phyloP scores from a whole-genome alignment of 2,113 vertebrate genomes.

The Talpa occidentalis region DNA sequence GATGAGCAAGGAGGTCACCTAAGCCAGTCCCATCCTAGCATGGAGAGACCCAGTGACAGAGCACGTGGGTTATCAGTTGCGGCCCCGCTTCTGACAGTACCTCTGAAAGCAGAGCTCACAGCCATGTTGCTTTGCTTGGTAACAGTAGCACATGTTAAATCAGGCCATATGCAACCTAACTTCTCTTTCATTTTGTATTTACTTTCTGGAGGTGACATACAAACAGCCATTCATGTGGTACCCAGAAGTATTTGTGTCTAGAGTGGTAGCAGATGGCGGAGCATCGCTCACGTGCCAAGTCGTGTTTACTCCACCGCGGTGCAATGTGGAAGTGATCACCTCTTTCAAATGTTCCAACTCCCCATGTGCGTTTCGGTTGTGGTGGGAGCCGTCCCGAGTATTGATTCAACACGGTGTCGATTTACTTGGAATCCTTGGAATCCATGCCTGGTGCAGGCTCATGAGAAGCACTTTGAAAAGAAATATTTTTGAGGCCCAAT shows the following conservation, averaged over 20 bases:
- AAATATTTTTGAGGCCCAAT: slow-evolving; percentile 37
- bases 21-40: background rate
- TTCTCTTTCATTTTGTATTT: slow-evolving; percentile 68
- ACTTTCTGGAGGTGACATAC: slow-evolving; percentile 66
- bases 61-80: no score
- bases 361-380: slow-evolving; percentile 41
- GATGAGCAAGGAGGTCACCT: background rate
- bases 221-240: slow-evolving; percentile 68
- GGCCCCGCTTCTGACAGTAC: background rate
- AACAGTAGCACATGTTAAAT: slow-evolving; percentile 58
- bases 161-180: slow-evolving; percentile 53
- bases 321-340: slow-evolving; percentile 72
- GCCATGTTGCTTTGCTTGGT: background rate
- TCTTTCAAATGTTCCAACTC: slow-evolving; percentile 53
- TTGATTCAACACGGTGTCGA: slow-evolving; percentile 67
- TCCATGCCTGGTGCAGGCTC: slow-evolving; percentile 17
- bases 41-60: background rate
- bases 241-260: slow-evolving; percentile 67
- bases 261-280: slow-evolving; percentile 75
- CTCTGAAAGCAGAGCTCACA: background rate
- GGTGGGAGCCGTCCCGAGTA: slow-evolving; percentile 29
- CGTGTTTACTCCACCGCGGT: slow-evolving; percentile 45
- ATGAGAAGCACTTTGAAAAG: slow-evolving; percentile 60
- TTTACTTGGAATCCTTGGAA: slow-evolving; percentile 69
- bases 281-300: slow-evolving; percentile 46